Evolutionary conservation across 2,797 vertebrate genomes (phyloP).

Genomic region (Rhinatrema bivittatum): DNA sequence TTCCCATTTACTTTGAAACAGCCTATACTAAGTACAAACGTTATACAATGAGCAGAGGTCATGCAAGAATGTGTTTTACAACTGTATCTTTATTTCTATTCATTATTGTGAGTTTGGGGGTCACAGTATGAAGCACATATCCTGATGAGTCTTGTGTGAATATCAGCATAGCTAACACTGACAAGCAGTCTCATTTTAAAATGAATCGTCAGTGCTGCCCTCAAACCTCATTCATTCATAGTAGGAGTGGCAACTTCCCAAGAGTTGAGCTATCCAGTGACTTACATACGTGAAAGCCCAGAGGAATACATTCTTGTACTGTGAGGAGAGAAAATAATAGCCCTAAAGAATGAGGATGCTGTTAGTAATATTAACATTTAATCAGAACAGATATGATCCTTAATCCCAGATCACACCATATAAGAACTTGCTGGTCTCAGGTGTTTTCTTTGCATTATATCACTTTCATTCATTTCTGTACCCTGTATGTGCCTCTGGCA

Average conservation of each 20-base stretch:
- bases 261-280: too few relatives aligned
- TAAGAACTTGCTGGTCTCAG: background rate
- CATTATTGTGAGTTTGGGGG: too few relatives aligned
- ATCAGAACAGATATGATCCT: background rate
- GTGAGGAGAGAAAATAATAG: slow-evolving; percentile 1
- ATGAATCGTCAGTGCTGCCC: slow-evolving; percentile 2
- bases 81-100: too few relatives aligned
- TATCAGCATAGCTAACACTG: background rate
- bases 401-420: background rate
- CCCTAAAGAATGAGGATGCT: background rate
- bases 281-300: background rate
- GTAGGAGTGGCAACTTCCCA: background rate
- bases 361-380: background rate
- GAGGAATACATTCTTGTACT: slow-evolving; percentile 1
- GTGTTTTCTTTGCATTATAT: background rate
- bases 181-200: background rate
- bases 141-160: background rate
- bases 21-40: too few relatives aligned
- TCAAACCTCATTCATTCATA: background rate
- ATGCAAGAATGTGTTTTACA: too few relatives aligned
- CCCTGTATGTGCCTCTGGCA: too few relatives aligned
- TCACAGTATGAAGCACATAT: background rate
- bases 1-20: too few relatives aligned
- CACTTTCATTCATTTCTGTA: background rate
- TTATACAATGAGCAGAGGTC: too few relatives aligned